Percentiles rank a stretch among this genome's conserved stretches.
These are phyloP conservation scores for Drosophila planitibia DNA, from an alignment of 2,888 invertebrate genomes.

Conservation along the genomic window DNA sequence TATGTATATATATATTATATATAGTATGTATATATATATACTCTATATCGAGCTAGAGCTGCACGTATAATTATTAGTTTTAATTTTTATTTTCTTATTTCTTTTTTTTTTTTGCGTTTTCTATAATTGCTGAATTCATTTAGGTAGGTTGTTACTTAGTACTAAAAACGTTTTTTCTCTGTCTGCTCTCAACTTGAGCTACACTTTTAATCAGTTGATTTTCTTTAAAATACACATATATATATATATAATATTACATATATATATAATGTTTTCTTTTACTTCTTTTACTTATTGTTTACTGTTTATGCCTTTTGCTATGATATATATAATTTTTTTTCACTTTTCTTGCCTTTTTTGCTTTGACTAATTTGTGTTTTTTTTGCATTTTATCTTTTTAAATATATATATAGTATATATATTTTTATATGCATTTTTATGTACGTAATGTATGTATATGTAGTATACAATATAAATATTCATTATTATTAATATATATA, in stretches of 20 bases:
- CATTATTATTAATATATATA: constrained; percentile 44
- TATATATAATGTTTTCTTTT: constrained; percentile 36
- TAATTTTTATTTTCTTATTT: background rate
- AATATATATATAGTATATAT: constrained; percentile 27
- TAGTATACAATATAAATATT: constrained; percentile 74
- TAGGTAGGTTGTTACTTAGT: constrained; percentile 80
- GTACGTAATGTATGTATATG: constrained; percentile 39
- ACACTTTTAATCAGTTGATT: constrained; percentile 73
- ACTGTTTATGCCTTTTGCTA: constrained; percentile 71
- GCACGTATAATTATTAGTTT: constrained; percentile 37
- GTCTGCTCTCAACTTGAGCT: constrained; percentile 56
- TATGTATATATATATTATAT: constrained; percentile 24
- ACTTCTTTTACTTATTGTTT: constrained; percentile 41
- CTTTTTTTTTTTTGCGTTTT: background rate
- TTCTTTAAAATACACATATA: constrained; percentile 66
- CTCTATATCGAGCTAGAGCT: constrained; percentile 45
- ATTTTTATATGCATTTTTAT: constrained; percentile 34
- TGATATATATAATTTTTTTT: constrained; percentile 49
- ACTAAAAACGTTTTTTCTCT: constrained; percentile 65
- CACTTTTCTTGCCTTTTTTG: constrained; percentile 25
- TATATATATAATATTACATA: constrained; percentile 53
- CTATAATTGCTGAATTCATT: constrained; percentile 47
- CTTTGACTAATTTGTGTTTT: constrained; percentile 63
- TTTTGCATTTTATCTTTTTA: constrained; percentile 23
- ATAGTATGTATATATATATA: constrained; percentile 17